phyloP scores from a whole-genome alignment of 2,888 invertebrate genomes.

The Autographa pulchrina region DNA sequence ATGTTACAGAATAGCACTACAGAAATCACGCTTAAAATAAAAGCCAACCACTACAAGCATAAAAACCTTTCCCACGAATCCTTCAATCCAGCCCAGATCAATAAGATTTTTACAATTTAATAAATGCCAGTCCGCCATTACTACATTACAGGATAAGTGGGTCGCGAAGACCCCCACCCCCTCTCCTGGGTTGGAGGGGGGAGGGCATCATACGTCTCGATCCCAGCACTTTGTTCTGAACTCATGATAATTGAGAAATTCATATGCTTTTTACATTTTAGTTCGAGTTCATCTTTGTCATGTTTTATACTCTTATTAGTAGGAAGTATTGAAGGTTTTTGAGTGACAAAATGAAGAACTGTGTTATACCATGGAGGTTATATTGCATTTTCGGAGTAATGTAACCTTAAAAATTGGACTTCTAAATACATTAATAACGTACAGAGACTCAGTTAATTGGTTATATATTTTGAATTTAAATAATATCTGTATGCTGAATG shows the following conservation, averaged over 20 bases:
- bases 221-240: constrained; percentile 62
- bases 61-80: constrained; percentile 25
- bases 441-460: no score
- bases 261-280: constrained; percentile 54
- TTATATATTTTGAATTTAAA: no score
- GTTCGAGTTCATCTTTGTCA: constrained; percentile 20
- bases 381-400: no score
- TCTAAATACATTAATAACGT: no score
- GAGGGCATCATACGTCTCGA: constrained; percentile 75
- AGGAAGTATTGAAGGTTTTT: not conserved
- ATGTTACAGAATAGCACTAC: no score
- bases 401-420: no score
- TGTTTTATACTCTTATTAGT: not conserved
- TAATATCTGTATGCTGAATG: no score
- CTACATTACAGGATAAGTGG: constrained; percentile 77
- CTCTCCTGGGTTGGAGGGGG: constrained; percentile 45
- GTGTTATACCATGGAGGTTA: no score
- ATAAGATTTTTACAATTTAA: constrained; percentile 67
- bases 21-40: not conserved
- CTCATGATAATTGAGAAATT: constrained; percentile 61
- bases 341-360: not conserved
- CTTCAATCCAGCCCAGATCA: constrained; percentile 53
- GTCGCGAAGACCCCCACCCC: constrained; percentile 66
- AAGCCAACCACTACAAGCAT: not conserved
- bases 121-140: constrained; percentile 68